phyloP scores from a whole-genome alignment of 2,797 vertebrate genomes.

The Hippoglossus hippoglossus region DNA sequence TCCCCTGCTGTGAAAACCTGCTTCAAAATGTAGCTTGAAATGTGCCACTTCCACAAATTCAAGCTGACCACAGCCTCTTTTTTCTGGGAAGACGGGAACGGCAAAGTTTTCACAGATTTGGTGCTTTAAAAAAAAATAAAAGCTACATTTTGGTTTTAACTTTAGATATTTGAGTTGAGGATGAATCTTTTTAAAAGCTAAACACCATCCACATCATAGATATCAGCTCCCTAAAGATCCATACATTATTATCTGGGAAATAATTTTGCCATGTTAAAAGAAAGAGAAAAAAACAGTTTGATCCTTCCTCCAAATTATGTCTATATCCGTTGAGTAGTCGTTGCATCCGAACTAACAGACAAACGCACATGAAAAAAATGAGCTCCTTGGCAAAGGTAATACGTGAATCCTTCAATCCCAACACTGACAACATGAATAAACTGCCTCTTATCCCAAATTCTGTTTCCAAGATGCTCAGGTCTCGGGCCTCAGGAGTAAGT shows the following conservation, averaged over 20 bases:
- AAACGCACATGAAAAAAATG: too few relatives aligned
- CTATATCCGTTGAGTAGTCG: too few relatives aligned
- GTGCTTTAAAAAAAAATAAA: background rate
- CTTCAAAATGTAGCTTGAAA: constrained; percentile 29
- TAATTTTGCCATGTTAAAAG: too few relatives aligned
- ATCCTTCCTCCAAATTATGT: too few relatives aligned
- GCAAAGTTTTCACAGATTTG: constrained; percentile 15
- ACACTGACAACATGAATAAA: background rate
- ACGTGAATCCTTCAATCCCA: background rate
- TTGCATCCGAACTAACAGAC: too few relatives aligned
- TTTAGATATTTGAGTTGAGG: background rate
- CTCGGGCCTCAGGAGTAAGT: background rate
- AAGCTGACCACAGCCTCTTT: constrained; percentile 23
- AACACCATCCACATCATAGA: too few relatives aligned
- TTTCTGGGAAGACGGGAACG: constrained; percentile 3
- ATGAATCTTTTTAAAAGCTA: background rate
- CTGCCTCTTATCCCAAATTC: background rate
- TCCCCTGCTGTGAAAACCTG: constrained; percentile 12
- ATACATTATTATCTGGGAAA: too few relatives aligned
- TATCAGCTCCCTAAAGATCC: too few relatives aligned
- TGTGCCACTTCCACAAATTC: constrained; percentile 23
- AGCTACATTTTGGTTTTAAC: background rate
- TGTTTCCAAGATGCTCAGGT: background rate
- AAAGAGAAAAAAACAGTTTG: too few relatives aligned
- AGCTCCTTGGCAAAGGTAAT: background rate